Conservation (phyloP, 2,113 vertebrate species). For the Pongo pygmaeus region DNA sequence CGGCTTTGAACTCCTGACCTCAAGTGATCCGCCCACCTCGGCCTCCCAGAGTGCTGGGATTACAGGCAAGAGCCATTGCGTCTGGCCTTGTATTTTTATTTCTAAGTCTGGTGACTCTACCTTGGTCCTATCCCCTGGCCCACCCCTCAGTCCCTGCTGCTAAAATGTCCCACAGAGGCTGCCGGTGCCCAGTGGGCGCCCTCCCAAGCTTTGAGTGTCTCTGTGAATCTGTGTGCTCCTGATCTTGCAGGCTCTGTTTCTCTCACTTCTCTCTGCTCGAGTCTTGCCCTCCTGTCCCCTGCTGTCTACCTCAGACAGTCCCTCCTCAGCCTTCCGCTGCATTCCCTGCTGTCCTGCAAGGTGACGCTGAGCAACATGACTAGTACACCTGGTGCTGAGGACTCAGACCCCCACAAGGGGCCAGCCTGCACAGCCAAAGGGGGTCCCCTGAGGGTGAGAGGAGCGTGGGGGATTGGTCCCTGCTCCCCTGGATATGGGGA, state of each 20-base stretch:
- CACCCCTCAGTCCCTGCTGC: neutral
- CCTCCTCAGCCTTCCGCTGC: neutral
- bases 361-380: neutral
- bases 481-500: neutral
- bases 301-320: fast-evolving
- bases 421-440: neutral
- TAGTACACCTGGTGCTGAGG: neutral
- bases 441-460: neutral
- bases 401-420: neutral
- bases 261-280: neutral
- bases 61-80: no score
- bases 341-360: fast-evolving
- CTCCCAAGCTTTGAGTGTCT: neutral
- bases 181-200: neutral
- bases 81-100: neutral
- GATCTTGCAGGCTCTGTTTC: neutral
- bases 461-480: neutral
- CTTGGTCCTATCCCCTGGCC: neutral
- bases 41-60: no score
- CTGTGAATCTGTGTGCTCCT: neutral
- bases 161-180: neutral
- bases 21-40: neutral
- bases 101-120: neutral
- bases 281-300: neutral
- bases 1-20: neutral